Evolutionary conservation across 2,113 vertebrate genomes (phyloP).

Genomic region (Dicrurus megarhynchus): DNA sequence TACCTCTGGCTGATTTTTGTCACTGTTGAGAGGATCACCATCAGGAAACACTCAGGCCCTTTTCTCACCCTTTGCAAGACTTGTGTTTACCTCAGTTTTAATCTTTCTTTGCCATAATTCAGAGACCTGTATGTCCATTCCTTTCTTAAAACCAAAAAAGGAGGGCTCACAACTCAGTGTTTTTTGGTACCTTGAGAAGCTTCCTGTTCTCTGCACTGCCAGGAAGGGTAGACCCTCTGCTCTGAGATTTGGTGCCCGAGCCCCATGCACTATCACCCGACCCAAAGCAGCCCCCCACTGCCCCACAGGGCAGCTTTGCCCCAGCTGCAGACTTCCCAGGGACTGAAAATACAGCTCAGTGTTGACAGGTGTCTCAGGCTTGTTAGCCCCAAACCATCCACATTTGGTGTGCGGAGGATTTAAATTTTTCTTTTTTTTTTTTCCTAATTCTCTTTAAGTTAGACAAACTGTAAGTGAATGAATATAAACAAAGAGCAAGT

Average conservation of each 20-base stretch:
- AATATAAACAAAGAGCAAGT: neutral
- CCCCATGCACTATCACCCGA: rapidly evolving
- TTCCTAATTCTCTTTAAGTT: neutral
- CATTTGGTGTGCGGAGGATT: neutral
- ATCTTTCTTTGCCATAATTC: neutral
- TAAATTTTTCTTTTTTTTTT: neutral
- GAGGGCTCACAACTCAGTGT: rapidly evolving
- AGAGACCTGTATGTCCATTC: neutral
- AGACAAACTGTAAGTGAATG: neutral
- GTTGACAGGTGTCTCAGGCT: neutral
- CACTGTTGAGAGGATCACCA: neutral
- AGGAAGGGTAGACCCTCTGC: neutral
- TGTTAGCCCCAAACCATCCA: neutral
- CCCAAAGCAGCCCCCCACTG: neutral
- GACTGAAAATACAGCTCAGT: neutral
- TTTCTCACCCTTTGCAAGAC: neutral
- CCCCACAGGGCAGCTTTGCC: neutral
- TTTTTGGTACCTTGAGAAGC: neutral
- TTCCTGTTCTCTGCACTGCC: neutral
- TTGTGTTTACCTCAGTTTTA: neutral
- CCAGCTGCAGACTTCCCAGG: neutral
- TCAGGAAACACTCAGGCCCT: neutral
- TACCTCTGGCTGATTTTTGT: neutral
- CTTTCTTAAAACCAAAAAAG: neutral
- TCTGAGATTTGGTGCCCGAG: neutral